phyloP scores from a whole-genome alignment of 2,888 invertebrate genomes.

The Tiliacea aurago region DNA sequence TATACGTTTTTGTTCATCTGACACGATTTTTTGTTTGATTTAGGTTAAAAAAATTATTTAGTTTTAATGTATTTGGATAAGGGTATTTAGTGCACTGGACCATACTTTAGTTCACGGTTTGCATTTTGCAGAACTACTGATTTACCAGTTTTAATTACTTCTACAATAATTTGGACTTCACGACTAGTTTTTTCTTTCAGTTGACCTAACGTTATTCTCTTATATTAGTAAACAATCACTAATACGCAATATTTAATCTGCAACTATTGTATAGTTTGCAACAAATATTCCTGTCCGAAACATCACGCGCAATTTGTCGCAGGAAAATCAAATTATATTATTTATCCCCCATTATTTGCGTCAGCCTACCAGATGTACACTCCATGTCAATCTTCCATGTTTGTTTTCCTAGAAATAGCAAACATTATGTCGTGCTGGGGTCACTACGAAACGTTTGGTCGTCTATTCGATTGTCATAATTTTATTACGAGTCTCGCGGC shows the following conservation, averaged over 20 bases:
- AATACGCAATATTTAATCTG: slow-evolving; percentile 43
- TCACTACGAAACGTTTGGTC: slow-evolving; percentile 83
- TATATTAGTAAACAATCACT: background rate
- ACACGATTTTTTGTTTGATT: slow-evolving; percentile 60
- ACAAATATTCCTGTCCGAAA: slow-evolving; percentile 68
- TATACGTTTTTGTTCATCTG: slow-evolving; percentile 83
- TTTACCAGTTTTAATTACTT: background rate
- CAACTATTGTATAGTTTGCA: slow-evolving; percentile 36
- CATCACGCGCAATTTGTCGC: slow-evolving; percentile 85
- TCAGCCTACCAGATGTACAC: slow-evolving; percentile 89
- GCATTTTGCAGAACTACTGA: background rate
- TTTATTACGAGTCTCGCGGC: slow-evolving; percentile 74
- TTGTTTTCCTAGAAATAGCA: slow-evolving; percentile 89
- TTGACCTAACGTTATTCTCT: background rate
- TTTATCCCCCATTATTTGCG: slow-evolving; percentile 90
- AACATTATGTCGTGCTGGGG: slow-evolving; percentile 84
- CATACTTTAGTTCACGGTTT: no score
- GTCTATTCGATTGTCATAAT: slow-evolving; percentile 87
- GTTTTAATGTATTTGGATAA: slow-evolving; percentile 5
- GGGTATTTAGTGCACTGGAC: background rate
- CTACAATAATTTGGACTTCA: background rate
- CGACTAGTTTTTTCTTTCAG: background rate
- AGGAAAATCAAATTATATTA: slow-evolving; percentile 88
- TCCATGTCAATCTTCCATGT: slow-evolving; percentile 88
- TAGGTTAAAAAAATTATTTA: slow-evolving; percentile 23